Conservation (phyloP, 2,888 invertebrate species). For the Limnephilus rhombicus region DNA sequence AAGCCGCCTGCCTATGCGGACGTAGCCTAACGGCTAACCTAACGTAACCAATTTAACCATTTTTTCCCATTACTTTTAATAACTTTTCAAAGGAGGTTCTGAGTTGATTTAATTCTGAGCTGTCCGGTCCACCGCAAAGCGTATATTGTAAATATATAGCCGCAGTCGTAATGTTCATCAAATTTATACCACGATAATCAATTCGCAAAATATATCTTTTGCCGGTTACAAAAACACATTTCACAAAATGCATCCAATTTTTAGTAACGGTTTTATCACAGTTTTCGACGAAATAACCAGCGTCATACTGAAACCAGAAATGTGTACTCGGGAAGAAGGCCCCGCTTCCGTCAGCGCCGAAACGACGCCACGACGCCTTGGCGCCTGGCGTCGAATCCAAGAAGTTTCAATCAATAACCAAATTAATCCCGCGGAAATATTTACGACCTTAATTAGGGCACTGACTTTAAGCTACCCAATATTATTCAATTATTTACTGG, state of each 20-base stretch:
- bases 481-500: not conserved
- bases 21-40: too few species aligned
- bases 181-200: not conserved
- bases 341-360: conserved; percentile 23
- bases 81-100: too few species aligned
- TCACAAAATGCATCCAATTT: not conserved
- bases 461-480: not conserved
- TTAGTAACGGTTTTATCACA: not conserved
- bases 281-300: not conserved
- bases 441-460: not conserved
- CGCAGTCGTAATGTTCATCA: not conserved
- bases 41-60: too few species aligned
- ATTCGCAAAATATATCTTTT: not conserved
- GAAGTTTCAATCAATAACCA: not conserved
- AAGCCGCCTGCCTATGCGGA: too few species aligned
- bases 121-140: too few species aligned
- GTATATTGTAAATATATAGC: too few species aligned
- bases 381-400: conserved; percentile 11
- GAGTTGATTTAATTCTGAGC: too few species aligned
- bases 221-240: not conserved
- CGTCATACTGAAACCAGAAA: not conserved
- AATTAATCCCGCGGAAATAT: not conserved
- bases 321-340: not conserved
- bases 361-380: conserved; percentile 24
- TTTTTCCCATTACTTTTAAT: too few species aligned